These are phyloP conservation scores for Apogon talboti DNA, from an alignment of 2,797 vertebrate species.

Conservation along the genomic window DNA sequence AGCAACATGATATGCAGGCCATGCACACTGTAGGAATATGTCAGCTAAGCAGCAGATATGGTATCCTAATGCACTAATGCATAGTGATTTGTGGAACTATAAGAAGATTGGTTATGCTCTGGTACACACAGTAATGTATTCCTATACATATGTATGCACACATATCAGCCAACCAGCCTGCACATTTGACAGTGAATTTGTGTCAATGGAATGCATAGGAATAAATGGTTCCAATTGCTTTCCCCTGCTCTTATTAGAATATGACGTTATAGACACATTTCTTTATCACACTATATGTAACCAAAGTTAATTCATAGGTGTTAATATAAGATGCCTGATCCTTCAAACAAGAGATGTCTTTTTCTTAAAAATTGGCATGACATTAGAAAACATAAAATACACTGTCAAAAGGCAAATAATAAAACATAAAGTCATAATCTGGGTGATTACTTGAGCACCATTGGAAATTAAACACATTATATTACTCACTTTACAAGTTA, in stretches of 20 bases:
- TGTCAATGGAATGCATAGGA: too few relatives aligned
- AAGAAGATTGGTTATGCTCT: slow-evolving; percentile 41
- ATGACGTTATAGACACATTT: neutral
- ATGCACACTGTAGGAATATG: slow-evolving; percentile 27
- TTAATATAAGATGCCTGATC: neutral
- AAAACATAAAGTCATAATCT: neutral
- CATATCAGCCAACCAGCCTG: neutral
- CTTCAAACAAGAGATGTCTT: neutral
- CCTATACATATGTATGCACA: slow-evolving; percentile 33
- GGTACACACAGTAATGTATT: slow-evolving; percentile 31
- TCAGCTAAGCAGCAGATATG: slow-evolving; percentile 26
- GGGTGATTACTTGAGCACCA: too few relatives aligned
- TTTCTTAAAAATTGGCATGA: neutral
- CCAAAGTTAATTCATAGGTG: neutral
- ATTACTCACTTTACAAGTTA: too few relatives aligned
- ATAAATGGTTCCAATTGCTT: too few relatives aligned
- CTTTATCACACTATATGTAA: neutral
- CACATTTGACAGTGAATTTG: too few relatives aligned
- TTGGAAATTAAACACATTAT: too few relatives aligned
- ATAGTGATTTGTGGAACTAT: slow-evolving; percentile 49
- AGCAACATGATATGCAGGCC: slow-evolving; percentile 4
- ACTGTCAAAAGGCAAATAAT: neutral
- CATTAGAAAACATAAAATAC: neutral
- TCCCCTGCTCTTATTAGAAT: neutral
- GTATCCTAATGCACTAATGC: slow-evolving; percentile 44